Evolutionary conservation across 2,113 vertebrate genomes (phyloP), one percentile per base, ranked within the genome.

Genomic region (Paramisgurnus dabryanus): DNA sequence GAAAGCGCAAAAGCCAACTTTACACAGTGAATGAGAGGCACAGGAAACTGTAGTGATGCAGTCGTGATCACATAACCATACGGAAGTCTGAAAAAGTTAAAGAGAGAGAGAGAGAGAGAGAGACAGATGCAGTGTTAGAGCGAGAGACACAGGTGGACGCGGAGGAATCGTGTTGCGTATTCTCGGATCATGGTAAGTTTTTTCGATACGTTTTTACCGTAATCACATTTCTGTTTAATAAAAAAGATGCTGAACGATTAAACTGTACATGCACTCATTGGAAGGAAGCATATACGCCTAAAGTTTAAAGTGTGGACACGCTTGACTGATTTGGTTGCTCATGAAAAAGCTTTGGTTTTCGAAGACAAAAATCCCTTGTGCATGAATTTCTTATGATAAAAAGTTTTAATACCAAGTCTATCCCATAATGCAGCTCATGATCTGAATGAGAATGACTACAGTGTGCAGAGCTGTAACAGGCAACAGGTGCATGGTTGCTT

Each of bases 11-110:
- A 53, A 12, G 13, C 4, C 7, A 27, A 3, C 49, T 58, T 73
- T 58, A 73, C 17, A 7, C 10, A 1, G 18, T 71, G 22, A 8
- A 45, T 55, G 82, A 76, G 65, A 84, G 78, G 79, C 82, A 71
- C 77, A 57, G 80, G 86, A 78, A 88, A 80, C 71, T 82, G 78
- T 66, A 60, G 73, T 70, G 41, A 34, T 58, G 55, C 7, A 73
- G 22, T 43, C 7, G 13, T 75, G 41, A 18, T 75, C 55, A 63
- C 58, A 58, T 73, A 53, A 73, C 39, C 53, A 58, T 34, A 39
- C 1, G 50, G 12, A 34, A 69, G 67, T 53, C 45, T 43, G 50
- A 70, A 34, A 13, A 18, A 58, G 17, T 69, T 17, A 70, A 18
- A 76, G 47, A 49, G 15, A 67, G 27, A 39, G 11, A 79, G 18